phyloP scores from a whole-genome alignment of 2,888 invertebrate genomes.

The Synanthedon tipuliformis region DNA sequence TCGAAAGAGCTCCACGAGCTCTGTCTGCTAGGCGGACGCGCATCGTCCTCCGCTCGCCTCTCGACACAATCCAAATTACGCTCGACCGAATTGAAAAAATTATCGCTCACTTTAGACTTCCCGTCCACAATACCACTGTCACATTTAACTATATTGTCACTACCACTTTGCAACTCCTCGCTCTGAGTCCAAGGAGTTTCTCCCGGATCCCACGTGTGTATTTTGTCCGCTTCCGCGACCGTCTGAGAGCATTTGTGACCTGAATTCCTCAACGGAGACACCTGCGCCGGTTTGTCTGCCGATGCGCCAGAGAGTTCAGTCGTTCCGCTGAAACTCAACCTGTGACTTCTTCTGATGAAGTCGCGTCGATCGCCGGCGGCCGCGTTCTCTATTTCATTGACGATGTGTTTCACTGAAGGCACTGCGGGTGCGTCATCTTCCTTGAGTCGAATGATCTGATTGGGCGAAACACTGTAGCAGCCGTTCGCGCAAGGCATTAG shows the following conservation, averaged over 20 bases:
- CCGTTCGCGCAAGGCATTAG: slow-evolving; percentile 89
- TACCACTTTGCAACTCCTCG: slow-evolving; percentile 36
- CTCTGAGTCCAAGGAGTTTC: slow-evolving; percentile 41
- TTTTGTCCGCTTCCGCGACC: slow-evolving; percentile 53
- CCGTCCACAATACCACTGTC: slow-evolving; percentile 61
- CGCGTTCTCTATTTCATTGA: slow-evolving; percentile 77
- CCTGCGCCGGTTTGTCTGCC: slow-evolving; percentile 18
- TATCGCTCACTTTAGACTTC: slow-evolving; percentile 69
- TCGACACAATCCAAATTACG: slow-evolving; percentile 72
- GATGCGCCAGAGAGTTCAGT: slow-evolving; percentile 22
- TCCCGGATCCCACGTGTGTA: slow-evolving; percentile 78
- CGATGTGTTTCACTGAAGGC: slow-evolving; percentile 76
- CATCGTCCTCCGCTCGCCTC: slow-evolving; percentile 38
- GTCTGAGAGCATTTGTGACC: slow-evolving; percentile 34
- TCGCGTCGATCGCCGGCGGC: slow-evolving; percentile 33
- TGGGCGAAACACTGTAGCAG: slow-evolving; percentile 90
- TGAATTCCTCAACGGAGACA: slow-evolving; percentile 35
- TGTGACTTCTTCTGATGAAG: slow-evolving; percentile 30
- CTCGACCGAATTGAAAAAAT: slow-evolving; percentile 78
- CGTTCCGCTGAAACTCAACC: slow-evolving; percentile 29
- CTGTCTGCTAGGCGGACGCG: slow-evolving; percentile 68
- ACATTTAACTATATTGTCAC: slow-evolving; percentile 62
- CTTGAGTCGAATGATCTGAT: slow-evolving; percentile 87
- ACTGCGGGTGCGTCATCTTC: slow-evolving; percentile 74
- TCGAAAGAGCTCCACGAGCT: slow-evolving; percentile 84